phyloP scores from a whole-genome alignment of 1,140 invertebrate genomes.

The Arion vulgaris region DNA sequence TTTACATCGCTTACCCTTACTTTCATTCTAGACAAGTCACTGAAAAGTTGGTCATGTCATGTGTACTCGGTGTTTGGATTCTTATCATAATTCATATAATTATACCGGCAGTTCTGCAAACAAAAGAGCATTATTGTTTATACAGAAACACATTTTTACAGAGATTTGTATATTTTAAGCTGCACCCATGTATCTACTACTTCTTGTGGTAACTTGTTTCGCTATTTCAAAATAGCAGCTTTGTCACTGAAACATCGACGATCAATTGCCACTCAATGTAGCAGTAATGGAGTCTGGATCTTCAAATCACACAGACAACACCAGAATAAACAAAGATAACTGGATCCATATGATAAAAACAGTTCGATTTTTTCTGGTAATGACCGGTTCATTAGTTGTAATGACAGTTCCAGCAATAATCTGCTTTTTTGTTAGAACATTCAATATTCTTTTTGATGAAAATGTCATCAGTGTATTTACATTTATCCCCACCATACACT shows the following conservation, averaged over 20 bases:
- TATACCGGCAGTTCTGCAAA: background rate
- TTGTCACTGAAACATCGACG: background rate
- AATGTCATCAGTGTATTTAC: background rate
- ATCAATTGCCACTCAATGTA: background rate
- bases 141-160: background rate
- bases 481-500: slow-evolving; percentile 1
- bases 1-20: background rate
- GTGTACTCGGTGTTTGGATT: background rate
- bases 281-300: background rate
- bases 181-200: too few species aligned
- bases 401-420: background rate
- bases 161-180: background rate
- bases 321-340: background rate
- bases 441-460: background rate
- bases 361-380: background rate
- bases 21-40: background rate
- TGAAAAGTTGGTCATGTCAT: background rate
- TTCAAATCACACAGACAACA: background rate
- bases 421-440: background rate
- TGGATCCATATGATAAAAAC: background rate
- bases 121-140: background rate
- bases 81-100: background rate
- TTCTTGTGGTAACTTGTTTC: background rate
- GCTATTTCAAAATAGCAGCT: slow-evolving; percentile 5
- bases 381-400: background rate